These are phyloP conservation scores for Globodera rostochiensis DNA, from an alignment of 1,140 invertebrate species.

Conservation along the genomic window DNA sequence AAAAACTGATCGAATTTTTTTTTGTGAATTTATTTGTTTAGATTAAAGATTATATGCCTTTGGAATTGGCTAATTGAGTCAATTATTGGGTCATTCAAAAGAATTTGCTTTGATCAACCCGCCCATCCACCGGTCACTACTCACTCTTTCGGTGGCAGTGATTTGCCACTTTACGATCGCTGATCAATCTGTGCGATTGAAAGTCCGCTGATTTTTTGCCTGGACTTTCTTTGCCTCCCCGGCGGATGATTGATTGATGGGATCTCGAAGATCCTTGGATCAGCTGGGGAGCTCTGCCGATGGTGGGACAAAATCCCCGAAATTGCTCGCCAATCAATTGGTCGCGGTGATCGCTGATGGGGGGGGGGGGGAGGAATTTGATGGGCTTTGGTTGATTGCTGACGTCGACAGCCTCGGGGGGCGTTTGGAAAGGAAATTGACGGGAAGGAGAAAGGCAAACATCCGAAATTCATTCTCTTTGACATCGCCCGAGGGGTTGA, in stretches of 20 bases:
- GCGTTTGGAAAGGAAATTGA: not conserved
- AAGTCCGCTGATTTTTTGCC: not conserved
- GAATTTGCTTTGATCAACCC: too few species aligned
- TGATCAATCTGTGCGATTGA: not conserved
- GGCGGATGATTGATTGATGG: not conserved
- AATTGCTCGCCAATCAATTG: conserved; percentile 8
- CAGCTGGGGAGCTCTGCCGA: not conserved
- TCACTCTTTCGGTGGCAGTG: not conserved
- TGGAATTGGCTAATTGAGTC: not conserved
- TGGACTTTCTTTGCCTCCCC: not conserved
- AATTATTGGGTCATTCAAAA: not conserved
- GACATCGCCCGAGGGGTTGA: not conserved
- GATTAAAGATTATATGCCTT: not conserved
- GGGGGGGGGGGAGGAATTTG: not conserved
- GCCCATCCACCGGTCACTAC: too few species aligned
- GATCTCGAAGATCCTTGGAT: not conserved
- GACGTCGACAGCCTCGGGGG: not conserved
- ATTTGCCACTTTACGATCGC: not conserved
- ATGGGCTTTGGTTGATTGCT: not conserved
- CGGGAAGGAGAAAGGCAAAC: not conserved
- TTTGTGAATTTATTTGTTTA: not conserved
- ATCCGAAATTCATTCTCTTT: not conserved
- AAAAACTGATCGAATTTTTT: conserved; percentile 5
- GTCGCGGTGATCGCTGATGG: not conserved
- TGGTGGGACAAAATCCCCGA: not conserved